These are phyloP conservation scores for Cremastinae sp. DNA, from an alignment of 2,888 invertebrate species.

Conservation along the genomic window DNA sequence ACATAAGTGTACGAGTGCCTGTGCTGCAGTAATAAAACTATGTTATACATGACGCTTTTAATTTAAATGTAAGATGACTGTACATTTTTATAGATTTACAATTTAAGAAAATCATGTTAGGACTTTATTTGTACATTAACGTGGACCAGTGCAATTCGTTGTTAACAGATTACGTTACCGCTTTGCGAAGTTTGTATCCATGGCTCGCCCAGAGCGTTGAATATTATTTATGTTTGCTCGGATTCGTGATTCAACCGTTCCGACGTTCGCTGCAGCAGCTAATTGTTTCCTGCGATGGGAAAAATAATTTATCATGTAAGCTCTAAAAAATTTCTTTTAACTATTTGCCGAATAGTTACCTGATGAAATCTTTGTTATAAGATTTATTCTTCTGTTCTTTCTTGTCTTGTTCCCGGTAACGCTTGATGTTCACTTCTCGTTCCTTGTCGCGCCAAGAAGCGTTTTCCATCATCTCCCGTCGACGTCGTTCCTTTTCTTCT, in stretches of 20 bases:
- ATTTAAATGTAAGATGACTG: neutral
- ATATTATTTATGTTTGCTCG: conserved; percentile 94
- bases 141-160: conserved; percentile 6
- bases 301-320: conserved; percentile 12
- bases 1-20: conserved; percentile 33
- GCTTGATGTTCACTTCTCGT: conserved; percentile 84
- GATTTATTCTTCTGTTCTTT: conserved; percentile 81
- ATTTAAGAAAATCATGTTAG: conserved; percentile 9
- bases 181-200: conserved; percentile 92
- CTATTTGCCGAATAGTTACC: conserved; percentile 66
- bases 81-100: conserved; percentile 12
- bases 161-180: conserved; percentile 78
- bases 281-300: conserved; percentile 83
- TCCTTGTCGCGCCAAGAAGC: conserved; percentile 87
- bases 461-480: conserved; percentile 92
- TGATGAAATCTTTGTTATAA: conserved; percentile 81
- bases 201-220: conserved; percentile 89
- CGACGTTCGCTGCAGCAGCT: conserved; percentile 84
- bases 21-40: conserved; percentile 12
- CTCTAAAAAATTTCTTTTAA: neutral
- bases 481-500: conserved; percentile 86
- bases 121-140: neutral
- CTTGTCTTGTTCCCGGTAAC: conserved; percentile 84
- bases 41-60: conserved; percentile 7
- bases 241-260: conserved; percentile 91